Percentiles rank a stretch among this genome's conserved stretches.
phyloP scores from a whole-genome alignment of 2,888 invertebrate species.

The Autographa gamma region DNA sequence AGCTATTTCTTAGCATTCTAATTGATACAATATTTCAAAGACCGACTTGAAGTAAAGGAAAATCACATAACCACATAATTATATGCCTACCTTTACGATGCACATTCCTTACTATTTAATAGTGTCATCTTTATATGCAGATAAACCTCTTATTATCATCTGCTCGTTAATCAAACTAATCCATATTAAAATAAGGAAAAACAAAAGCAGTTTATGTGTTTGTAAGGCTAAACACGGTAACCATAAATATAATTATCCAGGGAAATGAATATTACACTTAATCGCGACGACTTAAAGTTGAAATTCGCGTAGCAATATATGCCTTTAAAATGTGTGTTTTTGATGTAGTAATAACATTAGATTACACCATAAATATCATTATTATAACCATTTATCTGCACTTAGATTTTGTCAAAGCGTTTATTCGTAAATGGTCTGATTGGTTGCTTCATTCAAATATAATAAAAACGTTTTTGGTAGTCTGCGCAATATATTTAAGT shows the following conservation, averaged over 20 bases:
- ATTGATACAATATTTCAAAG: too few relatives aligned
- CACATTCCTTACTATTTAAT: neutral
- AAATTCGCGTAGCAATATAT: neutral
- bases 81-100: neutral
- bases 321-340: neutral
- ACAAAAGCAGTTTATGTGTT: neutral
- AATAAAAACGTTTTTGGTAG: neutral
- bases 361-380: constrained; percentile 7
- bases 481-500: neutral
- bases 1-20: too few relatives aligned
- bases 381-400: neutral
- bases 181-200: constrained; percentile 6
- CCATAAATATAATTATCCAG: neutral
- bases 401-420: constrained; percentile 6
- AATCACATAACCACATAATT: too few relatives aligned
- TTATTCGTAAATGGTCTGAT: constrained; percentile 1
- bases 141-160: neutral
- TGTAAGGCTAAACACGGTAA: neutral
- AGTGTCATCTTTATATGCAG: neutral
- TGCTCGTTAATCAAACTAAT: constrained; percentile 6
- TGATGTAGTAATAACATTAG: constrained; percentile 1
- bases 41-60: too few relatives aligned
- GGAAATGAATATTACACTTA: too few relatives aligned
- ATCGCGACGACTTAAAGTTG: neutral
- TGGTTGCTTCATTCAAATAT: neutral